A percentile compares a stretch with the other conserved stretches of the same genome.
Evolutionary conservation across 2,113 vertebrate species (phyloP).

Genomic region (Poeciliopsis occidentalis): DNA sequence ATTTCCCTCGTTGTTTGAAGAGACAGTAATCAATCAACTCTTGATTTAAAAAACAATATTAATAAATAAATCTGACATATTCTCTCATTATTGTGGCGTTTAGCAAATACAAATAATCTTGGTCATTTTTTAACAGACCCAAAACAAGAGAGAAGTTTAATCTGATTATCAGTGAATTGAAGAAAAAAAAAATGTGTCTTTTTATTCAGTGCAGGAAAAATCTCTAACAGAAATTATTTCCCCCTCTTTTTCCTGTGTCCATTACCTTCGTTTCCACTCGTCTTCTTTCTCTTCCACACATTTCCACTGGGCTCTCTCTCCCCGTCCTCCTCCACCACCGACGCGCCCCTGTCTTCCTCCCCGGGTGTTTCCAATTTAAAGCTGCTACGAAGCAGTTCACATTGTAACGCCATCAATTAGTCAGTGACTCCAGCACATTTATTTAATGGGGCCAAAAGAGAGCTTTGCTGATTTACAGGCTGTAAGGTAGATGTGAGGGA

Average conservation of each 20-base stretch:
- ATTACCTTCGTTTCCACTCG: slow-evolving; percentile 24
- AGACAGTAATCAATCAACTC: too few species aligned
- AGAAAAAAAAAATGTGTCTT: too few species aligned
- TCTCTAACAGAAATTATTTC: slow-evolving; percentile 17
- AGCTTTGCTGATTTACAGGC: slow-evolving; percentile 73
- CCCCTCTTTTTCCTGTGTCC: slow-evolving; percentile 8
- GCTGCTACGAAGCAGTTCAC: slow-evolving; percentile 63
- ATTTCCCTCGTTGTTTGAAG: too few species aligned
- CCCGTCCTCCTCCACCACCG: slow-evolving; percentile 47
- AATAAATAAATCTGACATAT: too few species aligned
- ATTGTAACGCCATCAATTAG: slow-evolving; percentile 80
- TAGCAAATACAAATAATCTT: too few species aligned
- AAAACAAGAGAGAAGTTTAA: too few species aligned
- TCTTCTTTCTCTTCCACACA: slow-evolving; percentile 28
- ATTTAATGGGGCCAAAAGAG: slow-evolving; percentile 62
- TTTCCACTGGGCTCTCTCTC: slow-evolving; percentile 25
- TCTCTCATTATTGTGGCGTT: too few species aligned
- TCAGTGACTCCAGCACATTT: slow-evolving; percentile 69
- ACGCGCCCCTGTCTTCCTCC: slow-evolving; percentile 62
- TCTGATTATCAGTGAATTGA: too few species aligned
- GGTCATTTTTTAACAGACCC: too few species aligned
- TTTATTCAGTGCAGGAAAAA: background rate
- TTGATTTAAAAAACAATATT: too few species aligned
- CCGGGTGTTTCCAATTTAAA: slow-evolving; percentile 75
- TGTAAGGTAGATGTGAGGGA: slow-evolving; percentile 70